Evolutionary conservation across 2,797 vertebrate genomes (phyloP).

Genomic region (Pelochelys cantorii): DNA sequence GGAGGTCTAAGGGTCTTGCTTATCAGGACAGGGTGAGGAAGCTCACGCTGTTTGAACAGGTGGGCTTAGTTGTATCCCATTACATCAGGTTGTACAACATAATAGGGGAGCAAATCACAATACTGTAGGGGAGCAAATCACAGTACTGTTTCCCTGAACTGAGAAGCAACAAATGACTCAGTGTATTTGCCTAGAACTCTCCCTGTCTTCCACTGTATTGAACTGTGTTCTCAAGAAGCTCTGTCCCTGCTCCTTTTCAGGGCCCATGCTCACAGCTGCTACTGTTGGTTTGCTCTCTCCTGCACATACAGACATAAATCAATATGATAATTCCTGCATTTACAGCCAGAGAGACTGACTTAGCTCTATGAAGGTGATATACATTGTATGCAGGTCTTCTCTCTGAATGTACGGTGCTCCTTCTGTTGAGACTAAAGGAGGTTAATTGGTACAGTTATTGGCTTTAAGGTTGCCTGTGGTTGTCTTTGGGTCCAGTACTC

Average conservation of each 20-base stretch:
- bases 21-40: too few relatives aligned
- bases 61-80: too few relatives aligned
- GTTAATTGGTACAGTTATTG: not conserved
- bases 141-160: not conserved
- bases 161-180: not conserved
- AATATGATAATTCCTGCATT: not conserved
- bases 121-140: too few relatives aligned
- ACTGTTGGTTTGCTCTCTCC: not conserved
- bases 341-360: not conserved
- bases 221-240: not conserved
- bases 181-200: not conserved
- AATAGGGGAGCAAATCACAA: too few relatives aligned
- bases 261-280: fast-evolving
- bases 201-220: not conserved
- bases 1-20: too few relatives aligned
- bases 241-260: not conserved
- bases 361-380: not conserved
- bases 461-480: not conserved
- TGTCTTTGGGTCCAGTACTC: not conserved
- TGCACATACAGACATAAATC: not conserved
- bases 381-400: fast-evolving
- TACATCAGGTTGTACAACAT: too few relatives aligned
- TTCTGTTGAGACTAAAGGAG: not conserved
- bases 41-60: too few relatives aligned
- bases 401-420: not conserved